A percentile compares a stretch with the other conserved stretches of the same genome.
phyloP scores from a whole-genome alignment of 1,140 invertebrate genomes.

The Hycleus phaleratus region DNA sequence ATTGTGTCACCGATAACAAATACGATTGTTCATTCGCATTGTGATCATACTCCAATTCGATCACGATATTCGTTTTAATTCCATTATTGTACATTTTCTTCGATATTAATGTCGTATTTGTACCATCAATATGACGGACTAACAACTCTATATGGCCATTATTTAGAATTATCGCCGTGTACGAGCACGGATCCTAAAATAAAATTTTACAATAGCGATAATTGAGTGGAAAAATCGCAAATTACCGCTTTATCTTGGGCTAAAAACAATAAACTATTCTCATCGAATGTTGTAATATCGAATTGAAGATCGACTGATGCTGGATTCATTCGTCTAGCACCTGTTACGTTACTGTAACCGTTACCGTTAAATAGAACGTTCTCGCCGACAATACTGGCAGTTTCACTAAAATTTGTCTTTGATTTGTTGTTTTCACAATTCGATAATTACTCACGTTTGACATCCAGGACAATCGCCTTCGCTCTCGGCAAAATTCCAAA shows the following conservation, averaged over 20 bases:
- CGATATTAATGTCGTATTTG: conserved; percentile 54
- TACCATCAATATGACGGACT: conserved; percentile 52
- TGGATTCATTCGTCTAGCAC: conserved; percentile 44
- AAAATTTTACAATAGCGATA: conserved; percentile 38
- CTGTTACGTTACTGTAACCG: conserved; percentile 19
- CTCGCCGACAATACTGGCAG: conserved; percentile 6
- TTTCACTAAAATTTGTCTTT: conserved; percentile 1
- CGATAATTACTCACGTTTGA: conserved; percentile 51
- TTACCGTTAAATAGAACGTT: conserved; percentile 21
- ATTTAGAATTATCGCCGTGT: conserved; percentile 54
- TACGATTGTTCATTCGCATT: not conserved
- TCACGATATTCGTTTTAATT: conserved; percentile 67
- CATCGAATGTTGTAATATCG: conserved; percentile 78
- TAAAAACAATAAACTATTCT: conserved; percentile 80
- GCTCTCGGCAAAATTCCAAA: conserved; percentile 77
- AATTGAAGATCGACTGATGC: conserved; percentile 66
- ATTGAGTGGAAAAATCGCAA: not conserved
- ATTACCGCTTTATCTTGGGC: conserved; percentile 51
- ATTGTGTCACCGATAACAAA: not conserved
- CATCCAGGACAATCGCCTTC: conserved; percentile 64
- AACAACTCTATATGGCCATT: conserved; percentile 69
- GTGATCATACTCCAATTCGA: conserved; percentile 31
- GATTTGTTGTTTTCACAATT: not conserved
- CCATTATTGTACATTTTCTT: conserved; percentile 73
- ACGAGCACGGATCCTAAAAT: conserved; percentile 21